These are phyloP conservation scores for Helicoverpa zea DNA, from an alignment of 1,140 invertebrate genomes.

Conservation along the genomic window DNA sequence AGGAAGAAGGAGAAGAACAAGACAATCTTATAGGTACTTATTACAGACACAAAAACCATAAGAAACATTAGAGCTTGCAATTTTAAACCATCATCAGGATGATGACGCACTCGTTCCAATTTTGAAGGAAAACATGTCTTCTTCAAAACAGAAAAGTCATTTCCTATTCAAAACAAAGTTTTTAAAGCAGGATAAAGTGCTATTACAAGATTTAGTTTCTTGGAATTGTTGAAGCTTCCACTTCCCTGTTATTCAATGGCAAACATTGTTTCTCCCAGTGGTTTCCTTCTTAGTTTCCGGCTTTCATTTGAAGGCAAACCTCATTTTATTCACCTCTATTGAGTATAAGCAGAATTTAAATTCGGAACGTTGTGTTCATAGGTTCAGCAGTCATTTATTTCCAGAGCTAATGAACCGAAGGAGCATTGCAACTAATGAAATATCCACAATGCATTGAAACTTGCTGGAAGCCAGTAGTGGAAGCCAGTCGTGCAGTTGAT, in stretches of 20 bases:
- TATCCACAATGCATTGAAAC: constrained; percentile 44
- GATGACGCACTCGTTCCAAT: too few relatives aligned
- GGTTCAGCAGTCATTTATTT: constrained; percentile 18
- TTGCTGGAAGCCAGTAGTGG: constrained; percentile 27
- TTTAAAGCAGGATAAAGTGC: background rate
- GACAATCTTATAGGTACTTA: too few relatives aligned
- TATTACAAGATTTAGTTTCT: background rate
- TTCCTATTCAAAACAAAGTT: too few relatives aligned
- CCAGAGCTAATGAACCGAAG: constrained; percentile 42
- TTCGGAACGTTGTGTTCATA: background rate
- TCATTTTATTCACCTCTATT: background rate
- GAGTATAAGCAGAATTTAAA: background rate
- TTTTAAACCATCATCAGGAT: too few relatives aligned
- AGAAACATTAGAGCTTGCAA: too few relatives aligned
- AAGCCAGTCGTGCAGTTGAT: background rate
- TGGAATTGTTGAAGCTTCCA: background rate
- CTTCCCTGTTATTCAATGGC: background rate
- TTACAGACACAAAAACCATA: too few relatives aligned
- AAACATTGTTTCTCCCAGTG: constrained; percentile 7
- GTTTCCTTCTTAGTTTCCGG: background rate
- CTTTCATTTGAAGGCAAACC: background rate
- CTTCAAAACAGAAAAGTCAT: too few relatives aligned
- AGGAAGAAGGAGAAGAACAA: too few relatives aligned
- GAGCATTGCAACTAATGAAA: constrained; percentile 48
- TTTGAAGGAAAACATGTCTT: too few relatives aligned